Percentiles rank a stretch among this genome's conserved stretches.
phyloP scores from a whole-genome alignment of 1,140 invertebrate genomes.

The Bradynema listronoti region DNA sequence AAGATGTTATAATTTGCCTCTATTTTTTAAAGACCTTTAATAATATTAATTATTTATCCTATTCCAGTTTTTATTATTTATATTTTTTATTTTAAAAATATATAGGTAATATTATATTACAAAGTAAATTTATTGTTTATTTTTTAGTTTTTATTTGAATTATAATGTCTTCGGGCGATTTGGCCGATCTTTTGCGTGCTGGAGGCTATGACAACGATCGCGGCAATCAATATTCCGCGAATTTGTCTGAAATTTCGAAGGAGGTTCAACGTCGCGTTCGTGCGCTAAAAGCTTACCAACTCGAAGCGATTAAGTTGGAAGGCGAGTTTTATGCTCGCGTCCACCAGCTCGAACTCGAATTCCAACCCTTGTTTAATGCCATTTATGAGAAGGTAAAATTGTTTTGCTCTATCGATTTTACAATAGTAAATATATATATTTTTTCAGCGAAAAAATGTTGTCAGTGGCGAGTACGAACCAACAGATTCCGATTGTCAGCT shows the following conservation, averaged over 20 bases:
- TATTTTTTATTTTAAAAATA: background rate
- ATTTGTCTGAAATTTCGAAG: conserved; percentile 45
- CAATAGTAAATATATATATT: conserved; percentile 2
- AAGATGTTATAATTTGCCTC: too few species aligned
- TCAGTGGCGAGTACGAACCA: conserved; percentile 76
- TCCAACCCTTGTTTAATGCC: conserved; percentile 65
- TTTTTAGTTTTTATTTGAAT: background rate
- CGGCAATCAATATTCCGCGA: background rate
- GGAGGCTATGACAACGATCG: conserved; percentile 13
- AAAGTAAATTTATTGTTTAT: background rate
- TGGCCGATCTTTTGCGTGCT: conserved; percentile 16
- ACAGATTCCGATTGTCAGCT: conserved; percentile 69
- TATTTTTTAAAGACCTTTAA: too few species aligned
- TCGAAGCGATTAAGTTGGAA: conserved; percentile 78
- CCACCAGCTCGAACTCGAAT: conserved; percentile 77
- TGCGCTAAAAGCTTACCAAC: conserved; percentile 82
- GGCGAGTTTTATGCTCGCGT: conserved; percentile 89
- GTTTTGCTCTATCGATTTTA: conserved; percentile 9
- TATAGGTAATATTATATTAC: background rate
- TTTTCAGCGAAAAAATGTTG: conserved; percentile 68
- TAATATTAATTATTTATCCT: background rate
- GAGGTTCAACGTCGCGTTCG: conserved; percentile 69
- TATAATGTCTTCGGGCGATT: conserved; percentile 5
- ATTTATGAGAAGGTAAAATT: conserved; percentile 71
- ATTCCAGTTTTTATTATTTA: background rate